phyloP scores from a whole-genome alignment of 2,888 invertebrate species.

The Cephus pygmeus region DNA sequence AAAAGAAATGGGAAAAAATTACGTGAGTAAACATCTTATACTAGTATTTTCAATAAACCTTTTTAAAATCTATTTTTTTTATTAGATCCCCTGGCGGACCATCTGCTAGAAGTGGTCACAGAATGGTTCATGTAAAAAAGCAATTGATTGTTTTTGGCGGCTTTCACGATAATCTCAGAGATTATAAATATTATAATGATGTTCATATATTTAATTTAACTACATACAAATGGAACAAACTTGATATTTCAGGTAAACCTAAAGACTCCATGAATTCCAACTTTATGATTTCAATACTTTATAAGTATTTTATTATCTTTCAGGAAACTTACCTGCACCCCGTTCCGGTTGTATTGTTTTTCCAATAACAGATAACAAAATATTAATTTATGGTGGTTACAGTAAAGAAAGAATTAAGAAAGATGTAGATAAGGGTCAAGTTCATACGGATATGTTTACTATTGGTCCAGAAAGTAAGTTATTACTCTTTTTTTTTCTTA shows the following conservation, averaged over 20 bases:
- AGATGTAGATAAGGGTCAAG: constrained; percentile 78
- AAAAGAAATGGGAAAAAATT: constrained; percentile 88
- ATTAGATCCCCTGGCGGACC: constrained; percentile 77
- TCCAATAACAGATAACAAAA: constrained; percentile 72
- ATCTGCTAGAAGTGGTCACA: constrained; percentile 86
- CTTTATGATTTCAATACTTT: constrained; percentile 17
- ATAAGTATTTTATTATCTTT: constrained; percentile 13
- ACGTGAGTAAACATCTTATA: constrained; percentile 38
- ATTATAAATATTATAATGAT: constrained; percentile 91
- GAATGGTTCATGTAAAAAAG: constrained; percentile 86
- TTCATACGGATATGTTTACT: constrained; percentile 78
- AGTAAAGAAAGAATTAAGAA: constrained; percentile 79
- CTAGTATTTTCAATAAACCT: not conserved
- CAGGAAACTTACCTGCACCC: constrained; percentile 78
- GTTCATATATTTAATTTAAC: constrained; percentile 84
- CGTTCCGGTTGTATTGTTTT: constrained; percentile 85
- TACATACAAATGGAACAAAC: constrained; percentile 80
- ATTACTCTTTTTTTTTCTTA: constrained; percentile 6
- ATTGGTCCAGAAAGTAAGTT: constrained; percentile 74
- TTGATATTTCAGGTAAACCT: constrained; percentile 67
- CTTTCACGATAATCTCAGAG: constrained; percentile 88
- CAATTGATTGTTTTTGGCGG: constrained; percentile 90
- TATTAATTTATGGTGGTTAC: constrained; percentile 82
- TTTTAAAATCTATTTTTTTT: constrained; percentile 52
- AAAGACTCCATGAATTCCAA: not conserved